These are phyloP conservation scores for Ploceus nigricollis DNA, from an alignment of 2,113 vertebrate species.

Conservation along the genomic window DNA sequence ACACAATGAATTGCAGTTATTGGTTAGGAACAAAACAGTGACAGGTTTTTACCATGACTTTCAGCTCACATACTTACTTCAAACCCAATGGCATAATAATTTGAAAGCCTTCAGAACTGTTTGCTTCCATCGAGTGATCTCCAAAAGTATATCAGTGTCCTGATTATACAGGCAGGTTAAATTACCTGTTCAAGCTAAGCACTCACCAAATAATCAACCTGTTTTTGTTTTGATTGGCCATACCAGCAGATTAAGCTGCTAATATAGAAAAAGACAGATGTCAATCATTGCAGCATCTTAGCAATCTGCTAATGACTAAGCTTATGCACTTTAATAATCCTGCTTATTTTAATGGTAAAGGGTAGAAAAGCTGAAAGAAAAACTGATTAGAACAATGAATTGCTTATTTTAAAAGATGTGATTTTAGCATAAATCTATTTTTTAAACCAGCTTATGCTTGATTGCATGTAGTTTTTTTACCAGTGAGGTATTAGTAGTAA, in stretches of 20 bases:
- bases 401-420: slow-evolving; percentile 23
- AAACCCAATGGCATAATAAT: not conserved
- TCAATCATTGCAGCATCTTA: slow-evolving; percentile 16
- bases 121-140: not conserved
- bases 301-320: slow-evolving; percentile 42
- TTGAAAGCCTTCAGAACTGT: not conserved
- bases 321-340: slow-evolving; percentile 33
- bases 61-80: not conserved
- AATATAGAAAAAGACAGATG: slow-evolving; percentile 33
- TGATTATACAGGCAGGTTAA: not conserved
- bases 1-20: not conserved
- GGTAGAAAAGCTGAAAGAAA: slow-evolving; percentile 9
- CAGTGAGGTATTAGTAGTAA: not conserved
- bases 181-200: not conserved
- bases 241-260: not conserved
- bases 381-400: slow-evolving; percentile 46
- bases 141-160: not conserved
- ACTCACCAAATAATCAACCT: slow-evolving; percentile 33
- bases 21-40: not conserved
- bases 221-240: slow-evolving; percentile 39
- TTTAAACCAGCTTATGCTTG: slow-evolving; percentile 21
- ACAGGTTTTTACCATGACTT: not conserved
- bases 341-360: slow-evolving; percentile 37
- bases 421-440: slow-evolving; percentile 47
- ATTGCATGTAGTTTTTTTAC: not conserved